Evolutionary conservation across 2,797 vertebrate species (phyloP), one percentile per base, ranked within the genome.

Genomic region (Acanthurus tractus): DNA sequence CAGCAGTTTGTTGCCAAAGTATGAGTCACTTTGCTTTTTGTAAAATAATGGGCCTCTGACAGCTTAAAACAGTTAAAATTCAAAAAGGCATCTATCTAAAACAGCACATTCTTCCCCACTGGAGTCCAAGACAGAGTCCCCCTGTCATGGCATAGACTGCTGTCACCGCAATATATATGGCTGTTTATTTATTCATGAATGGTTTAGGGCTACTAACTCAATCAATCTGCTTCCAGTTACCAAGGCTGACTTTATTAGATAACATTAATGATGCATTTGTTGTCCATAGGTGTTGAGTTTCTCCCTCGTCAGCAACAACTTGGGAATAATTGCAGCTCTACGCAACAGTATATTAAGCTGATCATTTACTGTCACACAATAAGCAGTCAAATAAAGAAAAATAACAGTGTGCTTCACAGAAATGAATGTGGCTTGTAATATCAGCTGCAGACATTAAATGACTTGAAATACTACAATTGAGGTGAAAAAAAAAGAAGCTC

Each of bases 181-280:
- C 86, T 78, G 77, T 88, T 94, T 88, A 93, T 85, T 93, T 90
- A 94, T 94, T 94, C 91, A 94, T 90, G 91, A 87, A 67, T 79
- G 87, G 85, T 90, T 92, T 85, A 87, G 44, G 83, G 86, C 83
- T 45, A 84, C 86, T 91, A 93, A 94, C 85, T 90, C 83, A 92
- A 92, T 93, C 90, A 89, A 91, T 91, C 88, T 81, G 81, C 90
- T 81, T 86, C 73, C 89, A 88, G 86, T 90, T 88, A 88, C 86
- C 69, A 61, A 13, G 74, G 76, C 83, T 73, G 85, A 83, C 91
- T 89, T 90, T 86, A 92, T 91, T 88, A 93, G 85, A 89, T 84
- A 89, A 86, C 87, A 94, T 94, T 91, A 93, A 90, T 91, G 88
- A 94, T 94, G 87, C 89, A 93, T 93, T 87, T 85, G 79, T 66